These are phyloP conservation scores for Boulengeromyrus knoepffleri DNA, from an alignment of 2,113 vertebrate genomes.

Conservation along the genomic window DNA sequence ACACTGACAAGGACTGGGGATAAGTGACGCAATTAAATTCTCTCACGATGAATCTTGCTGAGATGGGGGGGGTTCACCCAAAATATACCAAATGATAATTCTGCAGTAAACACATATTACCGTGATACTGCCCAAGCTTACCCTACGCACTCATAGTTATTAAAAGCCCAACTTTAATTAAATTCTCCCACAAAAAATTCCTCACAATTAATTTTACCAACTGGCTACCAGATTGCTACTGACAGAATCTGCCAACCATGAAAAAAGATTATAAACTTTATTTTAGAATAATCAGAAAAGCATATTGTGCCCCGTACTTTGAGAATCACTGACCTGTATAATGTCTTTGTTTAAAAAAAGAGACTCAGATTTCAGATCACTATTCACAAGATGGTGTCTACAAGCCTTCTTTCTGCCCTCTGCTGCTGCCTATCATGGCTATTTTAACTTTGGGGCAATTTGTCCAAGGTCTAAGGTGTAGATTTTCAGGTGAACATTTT, in stretches of 20 bases:
- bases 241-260: background rate
- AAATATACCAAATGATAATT: background rate
- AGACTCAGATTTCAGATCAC: too few relatives aligned
- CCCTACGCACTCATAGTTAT: background rate
- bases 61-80: background rate
- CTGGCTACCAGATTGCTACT: background rate
- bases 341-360: background rate
- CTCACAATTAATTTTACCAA: background rate
- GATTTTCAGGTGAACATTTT: background rate
- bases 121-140: background rate
- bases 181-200: background rate
- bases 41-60: background rate
- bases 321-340: background rate
- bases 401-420: background rate
- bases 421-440: background rate
- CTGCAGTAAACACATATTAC: background rate
- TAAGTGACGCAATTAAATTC: too few relatives aligned
- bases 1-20: background rate
- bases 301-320: background rate
- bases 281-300: background rate
- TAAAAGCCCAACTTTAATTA: background rate
- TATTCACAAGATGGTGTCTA: background rate
- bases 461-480: background rate
- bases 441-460: background rate
- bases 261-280: background rate